Evolutionary conservation across 1,140 invertebrate genomes (phyloP), one percentile per base, ranked within the genome.

Genomic region (Atta cephalotes): DNA sequence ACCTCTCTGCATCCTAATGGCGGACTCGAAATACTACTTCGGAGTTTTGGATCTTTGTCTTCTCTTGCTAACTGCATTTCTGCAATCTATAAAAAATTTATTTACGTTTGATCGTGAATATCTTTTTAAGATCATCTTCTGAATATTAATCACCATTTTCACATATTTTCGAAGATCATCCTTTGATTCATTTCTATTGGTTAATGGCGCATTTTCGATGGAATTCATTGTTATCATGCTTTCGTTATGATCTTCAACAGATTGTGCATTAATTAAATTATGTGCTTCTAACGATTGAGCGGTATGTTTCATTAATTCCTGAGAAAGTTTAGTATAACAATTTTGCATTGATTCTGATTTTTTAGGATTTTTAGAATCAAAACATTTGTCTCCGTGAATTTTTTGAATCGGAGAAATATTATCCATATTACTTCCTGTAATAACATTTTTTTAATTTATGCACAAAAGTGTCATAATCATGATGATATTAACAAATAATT

Each of bases 131-230:
- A 80, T 63, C 45, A 62, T 63, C 28, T 12, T 2, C 6, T 21
- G 18, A 6, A 76, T 56, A 16, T 4, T 28, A 65, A 51, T 62
- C 62, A 95, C 95, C 94, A 95, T 94, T 93, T 93, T 93, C 45
- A 95, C 93, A 70, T 95, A 95, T 91, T 92, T 93, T 78, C 91
- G 87, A 28, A 95, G 86, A 87, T 95, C 94, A 68, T 92, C 93
- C 45, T 92, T 93, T 9, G 92, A 89, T 70, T 94, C 93, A 49
- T 87, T 94, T 88, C 84, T 93, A 86, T 62, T 91, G 12, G 76
- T 92, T 28, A 92, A 63, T 35, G 92, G 91, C n/a, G 89, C 90
- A n/a, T 95, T 93, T 9, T 94, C 92, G 18, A 91, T 90, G 0
- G 92, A 93, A 6, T 91, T 93, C 25, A 93, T 88, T 31, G 93